Evolutionary conservation across 2,113 vertebrate genomes (phyloP).

Genomic region (Arizona elegans): DNA sequence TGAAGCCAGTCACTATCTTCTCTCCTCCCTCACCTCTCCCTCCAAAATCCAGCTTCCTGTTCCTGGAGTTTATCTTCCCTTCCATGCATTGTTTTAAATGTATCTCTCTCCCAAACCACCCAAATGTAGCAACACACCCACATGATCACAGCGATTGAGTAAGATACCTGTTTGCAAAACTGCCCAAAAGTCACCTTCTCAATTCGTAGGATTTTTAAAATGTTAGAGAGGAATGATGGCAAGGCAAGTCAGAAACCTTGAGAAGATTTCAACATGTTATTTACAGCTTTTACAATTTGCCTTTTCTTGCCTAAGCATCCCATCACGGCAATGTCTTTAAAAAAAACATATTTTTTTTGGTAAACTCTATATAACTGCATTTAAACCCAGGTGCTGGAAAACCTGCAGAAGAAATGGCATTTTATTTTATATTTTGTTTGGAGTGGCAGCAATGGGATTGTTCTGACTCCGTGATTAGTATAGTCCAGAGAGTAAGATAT

Average conservation of each 20-base stretch:
- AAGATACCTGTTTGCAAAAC: not conserved
- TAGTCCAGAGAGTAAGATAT: not conserved
- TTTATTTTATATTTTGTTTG: not conserved
- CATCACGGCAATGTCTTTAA: not conserved
- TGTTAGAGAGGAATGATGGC: not conserved
- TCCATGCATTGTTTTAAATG: not conserved
- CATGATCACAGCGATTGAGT: not conserved
- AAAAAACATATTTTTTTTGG: too few species aligned
- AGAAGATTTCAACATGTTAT: not conserved
- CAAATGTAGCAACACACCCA: not conserved
- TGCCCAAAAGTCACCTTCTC: not conserved
- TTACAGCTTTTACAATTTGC: not conserved
- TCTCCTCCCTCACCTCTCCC: not conserved
- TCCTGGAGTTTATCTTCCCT: not conserved
- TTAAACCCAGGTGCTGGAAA: not conserved
- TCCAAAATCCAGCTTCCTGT: not conserved
- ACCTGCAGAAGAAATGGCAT: not conserved
- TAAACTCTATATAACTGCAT: not conserved
- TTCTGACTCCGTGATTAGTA: not conserved
- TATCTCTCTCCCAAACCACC: not conserved
- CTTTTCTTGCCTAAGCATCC: not conserved
- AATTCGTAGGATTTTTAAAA: not conserved
- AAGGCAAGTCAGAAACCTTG: not conserved
- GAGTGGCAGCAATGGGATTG: not conserved
- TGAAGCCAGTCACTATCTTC: not conserved